Evolutionary conservation across 2,113 vertebrate species (phyloP).

Genomic region (Lepus timidus): DNA sequence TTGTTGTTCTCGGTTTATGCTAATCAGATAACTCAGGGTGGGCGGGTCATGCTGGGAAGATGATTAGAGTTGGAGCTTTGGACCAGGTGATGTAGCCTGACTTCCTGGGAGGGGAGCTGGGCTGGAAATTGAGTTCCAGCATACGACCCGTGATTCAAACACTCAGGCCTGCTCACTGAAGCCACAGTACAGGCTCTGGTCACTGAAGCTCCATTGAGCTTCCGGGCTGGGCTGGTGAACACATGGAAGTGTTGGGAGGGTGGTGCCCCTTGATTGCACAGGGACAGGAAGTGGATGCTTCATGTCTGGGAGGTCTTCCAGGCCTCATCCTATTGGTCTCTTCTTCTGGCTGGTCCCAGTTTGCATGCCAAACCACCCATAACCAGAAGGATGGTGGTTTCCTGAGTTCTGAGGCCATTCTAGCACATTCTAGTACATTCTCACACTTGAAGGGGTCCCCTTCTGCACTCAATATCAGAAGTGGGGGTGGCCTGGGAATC

Average conservation of each 20-base stretch:
- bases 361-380: not conserved
- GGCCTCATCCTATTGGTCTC: not conserved
- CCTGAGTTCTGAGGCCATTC: not conserved
- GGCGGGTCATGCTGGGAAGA: not conserved
- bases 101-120: not conserved
- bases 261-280: fast-evolving
- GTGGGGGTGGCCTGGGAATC: not conserved
- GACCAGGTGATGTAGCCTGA: not conserved
- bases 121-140: not conserved
- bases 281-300: not conserved
- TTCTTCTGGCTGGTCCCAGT: not conserved
- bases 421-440: not conserved
- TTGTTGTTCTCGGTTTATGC: not conserved
- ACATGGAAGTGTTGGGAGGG: too few species aligned
- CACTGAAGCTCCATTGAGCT: not conserved
- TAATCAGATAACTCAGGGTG: not conserved
- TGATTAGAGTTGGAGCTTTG: not conserved
- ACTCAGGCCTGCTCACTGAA: not conserved
- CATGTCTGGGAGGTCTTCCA: not conserved
- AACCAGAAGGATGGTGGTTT: not conserved
- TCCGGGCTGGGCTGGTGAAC: not conserved
- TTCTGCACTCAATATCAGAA: not conserved
- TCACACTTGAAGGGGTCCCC: not conserved
- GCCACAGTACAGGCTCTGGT: not conserved
- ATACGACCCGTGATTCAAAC: not conserved